phyloP scores from a whole-genome alignment of 2,797 vertebrate species.

The Lerista edwardsae region DNA sequence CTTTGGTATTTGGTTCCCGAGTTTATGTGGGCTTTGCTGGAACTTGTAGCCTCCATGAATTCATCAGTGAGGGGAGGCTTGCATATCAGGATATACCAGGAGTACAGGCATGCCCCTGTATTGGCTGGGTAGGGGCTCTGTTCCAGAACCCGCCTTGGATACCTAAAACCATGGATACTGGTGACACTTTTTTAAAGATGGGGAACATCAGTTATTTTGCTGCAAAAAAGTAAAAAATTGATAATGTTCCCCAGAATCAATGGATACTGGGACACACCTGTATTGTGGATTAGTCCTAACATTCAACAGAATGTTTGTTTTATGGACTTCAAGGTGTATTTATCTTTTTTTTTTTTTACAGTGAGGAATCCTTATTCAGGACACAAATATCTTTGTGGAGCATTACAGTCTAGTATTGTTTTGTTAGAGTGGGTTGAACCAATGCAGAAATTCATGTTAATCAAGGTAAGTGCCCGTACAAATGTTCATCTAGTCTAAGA shows the following conservation, averaged over 20 bases:
- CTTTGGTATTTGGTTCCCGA: background rate
- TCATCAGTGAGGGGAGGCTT: background rate
- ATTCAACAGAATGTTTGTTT: slow-evolving; percentile 20
- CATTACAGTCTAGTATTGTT: slow-evolving; percentile 93
- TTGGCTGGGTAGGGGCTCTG: too few relatives aligned
- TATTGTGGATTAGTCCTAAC: background rate
- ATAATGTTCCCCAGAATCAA: too few relatives aligned
- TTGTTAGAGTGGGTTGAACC: slow-evolving; percentile 94
- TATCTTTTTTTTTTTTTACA: slow-evolving; percentile 67
- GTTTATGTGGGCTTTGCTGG: background rate
- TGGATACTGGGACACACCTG: too few relatives aligned
- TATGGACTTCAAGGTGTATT: slow-evolving; percentile 24
- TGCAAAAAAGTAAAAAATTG: too few relatives aligned
- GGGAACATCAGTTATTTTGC: too few relatives aligned
- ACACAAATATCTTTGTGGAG: slow-evolving; percentile 94
- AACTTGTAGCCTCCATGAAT: background rate
- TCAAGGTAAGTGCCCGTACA: slow-evolving; percentile 82
- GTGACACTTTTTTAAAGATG: too few relatives aligned
- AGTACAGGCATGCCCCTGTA: too few relatives aligned
- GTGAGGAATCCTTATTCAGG: slow-evolving; percentile 95
- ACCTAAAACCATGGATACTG: too few relatives aligned
- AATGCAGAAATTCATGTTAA: slow-evolving; percentile 97
- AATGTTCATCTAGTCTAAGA: background rate
- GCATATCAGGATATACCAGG: background rate
- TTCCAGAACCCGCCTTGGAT: too few relatives aligned